Evolutionary conservation across 2,888 invertebrate species (phyloP), one percentile per base, ranked within the genome.

Genomic region (Rhamnusium bicolor): DNA sequence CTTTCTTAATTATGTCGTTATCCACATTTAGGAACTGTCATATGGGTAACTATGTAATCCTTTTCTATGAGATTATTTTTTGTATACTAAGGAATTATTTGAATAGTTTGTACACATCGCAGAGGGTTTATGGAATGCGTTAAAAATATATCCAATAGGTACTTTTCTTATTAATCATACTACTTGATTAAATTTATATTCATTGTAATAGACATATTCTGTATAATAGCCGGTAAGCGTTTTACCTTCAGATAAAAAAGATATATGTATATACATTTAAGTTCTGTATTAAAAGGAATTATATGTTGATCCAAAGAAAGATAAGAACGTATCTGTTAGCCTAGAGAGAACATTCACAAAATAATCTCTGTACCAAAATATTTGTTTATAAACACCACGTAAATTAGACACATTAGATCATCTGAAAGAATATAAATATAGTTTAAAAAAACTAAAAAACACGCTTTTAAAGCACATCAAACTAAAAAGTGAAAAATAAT

Each of bases 1-100:
- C 53, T n/a, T 53, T 65, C 53, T 53, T 65, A 53, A 65, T 65
- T 65, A 65, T 29, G n/a, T 65, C 53, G 29, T 53, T 32, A 19
- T 53, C 18, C 14, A 24, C 29, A n/a, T 19, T 29, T 46, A 18
- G 61, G 12, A 61, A 16, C 46, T 47, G 46, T 61, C 46, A 61
- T n/a, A 2, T 16, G 7, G 8, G 19, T n/a, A n/a, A 56, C 56
- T 29, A 7, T 6, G 27, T 24, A 56, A 56, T 27, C 56, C 27
- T n/a, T 29, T 56, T 29, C 24, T 27, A 54, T n/a, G 24, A 7
- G 8, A 6, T 16, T 21, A 2, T 16, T 40, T 16, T 19, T 16
- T 32, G 10, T 40, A 24, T 8, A 62, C 12, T 7, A 14, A 18
- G 14, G 32, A 58, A 29, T 24, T 58, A 29, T 27, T 58, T 16